Evolutionary conservation across 1,140 invertebrate species (phyloP).

Genomic region (Apis laboriosa): DNA sequence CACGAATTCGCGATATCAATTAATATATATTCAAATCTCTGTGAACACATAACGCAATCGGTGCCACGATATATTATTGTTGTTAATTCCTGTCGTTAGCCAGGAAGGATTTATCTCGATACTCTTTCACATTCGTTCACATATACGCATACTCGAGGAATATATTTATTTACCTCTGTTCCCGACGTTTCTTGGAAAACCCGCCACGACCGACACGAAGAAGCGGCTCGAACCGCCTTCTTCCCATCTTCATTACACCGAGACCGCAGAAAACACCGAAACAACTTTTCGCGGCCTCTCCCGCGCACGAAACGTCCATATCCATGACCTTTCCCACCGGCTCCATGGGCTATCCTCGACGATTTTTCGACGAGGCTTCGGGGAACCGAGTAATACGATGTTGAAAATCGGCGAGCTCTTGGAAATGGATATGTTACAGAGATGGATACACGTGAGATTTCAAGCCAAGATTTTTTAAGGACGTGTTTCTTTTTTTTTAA

Average conservation of each 20-base stretch:
- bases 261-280: constrained; percentile 49
- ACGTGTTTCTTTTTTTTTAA: too few relatives aligned
- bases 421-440: not conserved
- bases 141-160: constrained; percentile 69
- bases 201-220: constrained; percentile 43
- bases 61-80: too few relatives aligned
- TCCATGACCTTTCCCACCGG: constrained; percentile 30
- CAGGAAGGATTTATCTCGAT: too few relatives aligned
- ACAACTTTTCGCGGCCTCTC: constrained; percentile 39
- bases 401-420: not conserved
- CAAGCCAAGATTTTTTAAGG: too few relatives aligned
- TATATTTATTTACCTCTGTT: constrained; percentile 54
- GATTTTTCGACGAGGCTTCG: not conserved
- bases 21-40: too few relatives aligned
- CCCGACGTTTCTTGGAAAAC: constrained; percentile 61
- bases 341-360: not conserved
- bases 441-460: too few relatives aligned
- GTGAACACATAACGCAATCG: too few relatives aligned
- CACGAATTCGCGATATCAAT: too few relatives aligned
- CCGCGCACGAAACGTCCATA: constrained; percentile 12
- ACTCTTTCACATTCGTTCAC: constrained; percentile 66
- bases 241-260: constrained; percentile 53
- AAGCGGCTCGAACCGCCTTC: constrained; percentile 22
- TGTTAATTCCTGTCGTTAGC: too few relatives aligned
- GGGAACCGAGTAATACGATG: not conserved